Evolutionary conservation across 2,888 invertebrate genomes (phyloP).

Genomic region (Fragum fragum): DNA sequence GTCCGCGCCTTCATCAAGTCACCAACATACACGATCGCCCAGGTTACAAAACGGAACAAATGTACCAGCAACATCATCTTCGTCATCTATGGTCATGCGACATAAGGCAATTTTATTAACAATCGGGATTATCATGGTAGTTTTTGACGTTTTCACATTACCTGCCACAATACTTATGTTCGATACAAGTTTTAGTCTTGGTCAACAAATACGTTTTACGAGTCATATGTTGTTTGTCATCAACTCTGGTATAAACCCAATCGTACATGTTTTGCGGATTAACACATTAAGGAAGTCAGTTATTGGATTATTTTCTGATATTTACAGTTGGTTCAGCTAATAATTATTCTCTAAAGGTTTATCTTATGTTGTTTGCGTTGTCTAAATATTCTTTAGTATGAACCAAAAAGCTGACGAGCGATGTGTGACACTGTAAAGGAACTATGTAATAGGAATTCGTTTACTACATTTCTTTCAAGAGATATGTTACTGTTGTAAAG

Average conservation of each 20-base stretch:
- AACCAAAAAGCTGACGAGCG: no score
- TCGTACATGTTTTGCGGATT: background rate
- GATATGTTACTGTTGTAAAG: no score
- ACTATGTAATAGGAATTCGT: no score
- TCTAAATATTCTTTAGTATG: no score
- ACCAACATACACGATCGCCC: no score
- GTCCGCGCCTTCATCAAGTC: background rate
- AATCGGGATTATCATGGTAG: background rate
- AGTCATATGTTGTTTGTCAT: background rate
- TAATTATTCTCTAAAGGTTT: no score
- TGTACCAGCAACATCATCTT: background rate
- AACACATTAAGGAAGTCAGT: background rate
- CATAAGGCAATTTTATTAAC: background rate
- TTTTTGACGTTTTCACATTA: background rate
- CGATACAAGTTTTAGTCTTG: background rate
- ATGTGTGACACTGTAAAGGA: no score
- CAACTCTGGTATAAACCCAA: conserved; percentile 11
- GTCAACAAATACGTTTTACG: background rate
- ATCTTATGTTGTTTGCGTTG: no score
- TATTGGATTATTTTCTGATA: background rate
- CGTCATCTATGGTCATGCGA: background rate
- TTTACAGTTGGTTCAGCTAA: no score
- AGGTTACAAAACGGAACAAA: no score
- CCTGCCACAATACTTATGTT: background rate
- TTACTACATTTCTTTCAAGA: no score